Evolutionary conservation across 2,888 invertebrate genomes (phyloP).

Genomic region (Anticlea derivata): DNA sequence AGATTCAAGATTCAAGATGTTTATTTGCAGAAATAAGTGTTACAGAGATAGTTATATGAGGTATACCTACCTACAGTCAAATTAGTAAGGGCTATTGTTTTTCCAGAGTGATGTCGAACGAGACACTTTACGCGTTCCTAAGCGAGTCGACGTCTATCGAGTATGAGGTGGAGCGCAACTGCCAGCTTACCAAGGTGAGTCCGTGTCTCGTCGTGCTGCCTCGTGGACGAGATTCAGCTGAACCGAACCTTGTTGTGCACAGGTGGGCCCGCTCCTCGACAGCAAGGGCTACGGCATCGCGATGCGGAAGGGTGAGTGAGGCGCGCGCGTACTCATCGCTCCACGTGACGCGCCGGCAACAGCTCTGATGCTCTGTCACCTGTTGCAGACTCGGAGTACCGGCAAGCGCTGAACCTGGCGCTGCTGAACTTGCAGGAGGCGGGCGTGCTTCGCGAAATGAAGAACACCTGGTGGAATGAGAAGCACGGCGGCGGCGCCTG

Average conservation of each 20-base stretch:
- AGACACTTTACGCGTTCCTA: constrained; percentile 89
- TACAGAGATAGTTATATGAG: too few species aligned
- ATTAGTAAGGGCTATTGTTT: not conserved
- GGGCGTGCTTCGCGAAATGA: constrained; percentile 89
- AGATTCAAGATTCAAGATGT: too few species aligned
- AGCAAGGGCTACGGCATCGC: constrained; percentile 95
- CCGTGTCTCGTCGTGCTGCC: too few species aligned
- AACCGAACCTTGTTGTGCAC: constrained; percentile 31
- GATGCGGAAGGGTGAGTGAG: constrained; percentile 87
- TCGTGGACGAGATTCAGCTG: too few species aligned
- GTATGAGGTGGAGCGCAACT: constrained; percentile 79
- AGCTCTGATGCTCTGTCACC: too few species aligned
- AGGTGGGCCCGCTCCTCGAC: constrained; percentile 89
- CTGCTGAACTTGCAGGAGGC: constrained; percentile 93
- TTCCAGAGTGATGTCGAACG: constrained; percentile 46
- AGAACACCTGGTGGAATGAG: constrained; percentile 96
- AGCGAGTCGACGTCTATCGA: constrained; percentile 96
- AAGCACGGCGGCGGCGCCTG: constrained; percentile 90
- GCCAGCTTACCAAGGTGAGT: constrained; percentile 86
- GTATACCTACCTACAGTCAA: too few species aligned
- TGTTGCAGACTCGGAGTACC: constrained; percentile 86
- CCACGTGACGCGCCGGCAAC: too few species aligned
- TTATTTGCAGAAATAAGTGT: too few species aligned
- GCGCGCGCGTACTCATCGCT: too few species aligned
- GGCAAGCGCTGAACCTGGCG: constrained; percentile 90